Evolutionary conservation across 2,797 vertebrate species (phyloP), one percentile per base, ranked within the genome.

Genomic region (Syngnathus rostellatus): DNA sequence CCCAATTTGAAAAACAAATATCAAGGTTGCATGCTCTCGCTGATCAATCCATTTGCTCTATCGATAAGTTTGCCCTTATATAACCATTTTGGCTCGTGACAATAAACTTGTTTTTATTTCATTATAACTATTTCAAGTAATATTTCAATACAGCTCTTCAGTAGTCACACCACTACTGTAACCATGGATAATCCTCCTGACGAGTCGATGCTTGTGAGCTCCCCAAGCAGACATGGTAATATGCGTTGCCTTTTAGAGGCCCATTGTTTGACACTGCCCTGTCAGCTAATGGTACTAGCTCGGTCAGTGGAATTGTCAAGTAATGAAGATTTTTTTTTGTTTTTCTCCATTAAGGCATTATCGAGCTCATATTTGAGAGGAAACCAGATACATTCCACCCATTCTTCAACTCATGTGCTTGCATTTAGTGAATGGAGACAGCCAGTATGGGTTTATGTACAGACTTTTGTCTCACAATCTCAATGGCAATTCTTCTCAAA

Each of bases 321-420:
- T 78, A 83, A 87, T 87, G 71, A 81, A 79, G 67, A 81, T 76
- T 85, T 88, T 83, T 83, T 86, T 85, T 82, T 80, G 78, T 84
- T 80, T 84, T 70, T 63, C 81, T 80, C 73, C 65, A 67, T 75
- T 68, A 74, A 73, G 72, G 59, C 71, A 6, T 83, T 69, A 76
- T 77, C 81, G 85, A 43, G 66, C 78, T 81, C 77, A 85, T 90
- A 87, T 88, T 71, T 73, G 71, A 70, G 71, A 55, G 70, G 72
- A 72, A 69, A 63, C 71, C n/a, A 73, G 75, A 75, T 77, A 70
- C 81, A 87, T 91, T 89, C 87, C 82, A 9, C 48, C 69, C 88
- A 80, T 91, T 84, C 83, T 74, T 84, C 2, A 9, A 73, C 81
- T 84, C 81, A 88, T 88, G 87, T 67, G 83, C 83, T 82, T 3